Percentiles rank a stretch among this genome's conserved stretches.
Evolutionary conservation across 2,888 invertebrate genomes (phyloP).

Genomic region (Drosophila seclusa): DNA sequence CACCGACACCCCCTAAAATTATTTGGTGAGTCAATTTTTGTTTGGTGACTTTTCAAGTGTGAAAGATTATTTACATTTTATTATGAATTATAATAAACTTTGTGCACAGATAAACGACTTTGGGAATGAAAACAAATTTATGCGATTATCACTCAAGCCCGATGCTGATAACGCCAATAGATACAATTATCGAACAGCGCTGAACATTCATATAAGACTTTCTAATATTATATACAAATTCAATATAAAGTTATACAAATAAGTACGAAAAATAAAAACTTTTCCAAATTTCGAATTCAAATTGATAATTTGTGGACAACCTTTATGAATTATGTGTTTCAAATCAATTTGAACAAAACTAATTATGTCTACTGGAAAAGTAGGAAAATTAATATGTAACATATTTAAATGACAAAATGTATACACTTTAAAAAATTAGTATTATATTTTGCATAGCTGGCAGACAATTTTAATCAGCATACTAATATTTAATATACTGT

Average conservation of each 20-base stretch:
- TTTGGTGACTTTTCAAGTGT: slow-evolving; percentile 63
- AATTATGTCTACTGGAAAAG: neutral
- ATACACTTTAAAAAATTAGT: neutral
- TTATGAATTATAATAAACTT: slow-evolving; percentile 50
- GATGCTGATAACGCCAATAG: slow-evolving; percentile 38
- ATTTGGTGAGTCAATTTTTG: slow-evolving; percentile 4
- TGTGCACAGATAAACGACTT: slow-evolving; percentile 62
- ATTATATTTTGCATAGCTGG: neutral
- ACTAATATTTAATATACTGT: neutral
- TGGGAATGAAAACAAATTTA: slow-evolving; percentile 74
- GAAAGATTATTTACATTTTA: slow-evolving; percentile 62
- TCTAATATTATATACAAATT: neutral
- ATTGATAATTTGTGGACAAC: neutral
- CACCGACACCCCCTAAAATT: slow-evolving; percentile 39
- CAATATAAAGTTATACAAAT: neutral
- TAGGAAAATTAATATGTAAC: neutral
- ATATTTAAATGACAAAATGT: neutral
- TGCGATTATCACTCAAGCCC: slow-evolving; percentile 46
- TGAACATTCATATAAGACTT: slow-evolving; percentile 42
- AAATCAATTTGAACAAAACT: neutral
- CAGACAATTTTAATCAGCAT: neutral
- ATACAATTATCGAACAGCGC: slow-evolving; percentile 30
- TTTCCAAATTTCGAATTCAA: neutral
- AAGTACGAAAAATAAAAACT: neutral
- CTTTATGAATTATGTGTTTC: neutral